Conservation (phyloP, 2,888 invertebrate species). For the Salpingus planirostris region DNA sequence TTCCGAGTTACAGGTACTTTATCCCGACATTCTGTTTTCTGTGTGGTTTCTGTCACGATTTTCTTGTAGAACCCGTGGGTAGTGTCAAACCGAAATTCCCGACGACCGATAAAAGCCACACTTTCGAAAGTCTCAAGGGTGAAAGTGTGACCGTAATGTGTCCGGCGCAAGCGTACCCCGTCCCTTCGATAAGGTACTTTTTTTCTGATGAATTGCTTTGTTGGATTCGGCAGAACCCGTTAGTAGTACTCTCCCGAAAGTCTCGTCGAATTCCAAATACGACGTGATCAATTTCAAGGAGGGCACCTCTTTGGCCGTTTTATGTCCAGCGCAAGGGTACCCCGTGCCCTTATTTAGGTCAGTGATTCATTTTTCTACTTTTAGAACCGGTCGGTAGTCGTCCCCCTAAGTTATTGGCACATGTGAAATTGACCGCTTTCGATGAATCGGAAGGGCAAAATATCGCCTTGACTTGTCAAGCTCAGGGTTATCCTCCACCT, state of each 20-base stretch:
- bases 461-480: slow-evolving; percentile 43
- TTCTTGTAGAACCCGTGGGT: slow-evolving; percentile 32
- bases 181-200: slow-evolving; percentile 62
- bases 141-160: slow-evolving; percentile 57
- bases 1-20: slow-evolving; percentile 61
- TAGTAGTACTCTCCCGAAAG: slow-evolving; percentile 45
- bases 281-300: slow-evolving; percentile 31
- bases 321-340: slow-evolving; percentile 66
- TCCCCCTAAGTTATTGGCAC: slow-evolving; percentile 32
- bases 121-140: slow-evolving; percentile 46
- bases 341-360: slow-evolving; percentile 52
- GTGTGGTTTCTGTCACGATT: background rate
- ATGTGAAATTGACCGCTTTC: slow-evolving; percentile 29
- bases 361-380: too few relatives aligned
- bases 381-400: slow-evolving; percentile 36
- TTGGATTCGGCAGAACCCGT: slow-evolving; percentile 44
- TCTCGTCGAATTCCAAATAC: slow-evolving; percentile 37
- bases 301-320: slow-evolving; percentile 44
- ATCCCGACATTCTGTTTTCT: background rate
- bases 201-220: slow-evolving; percentile 10
- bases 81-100: slow-evolving; percentile 55
- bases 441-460: slow-evolving; percentile 23
- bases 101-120: slow-evolving; percentile 55
- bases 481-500: slow-evolving; percentile 50
- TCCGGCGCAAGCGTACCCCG: slow-evolving; percentile 68